phyloP scores from a whole-genome alignment of 1,140 invertebrate species.

The Aporrectodea caliginosa region DNA sequence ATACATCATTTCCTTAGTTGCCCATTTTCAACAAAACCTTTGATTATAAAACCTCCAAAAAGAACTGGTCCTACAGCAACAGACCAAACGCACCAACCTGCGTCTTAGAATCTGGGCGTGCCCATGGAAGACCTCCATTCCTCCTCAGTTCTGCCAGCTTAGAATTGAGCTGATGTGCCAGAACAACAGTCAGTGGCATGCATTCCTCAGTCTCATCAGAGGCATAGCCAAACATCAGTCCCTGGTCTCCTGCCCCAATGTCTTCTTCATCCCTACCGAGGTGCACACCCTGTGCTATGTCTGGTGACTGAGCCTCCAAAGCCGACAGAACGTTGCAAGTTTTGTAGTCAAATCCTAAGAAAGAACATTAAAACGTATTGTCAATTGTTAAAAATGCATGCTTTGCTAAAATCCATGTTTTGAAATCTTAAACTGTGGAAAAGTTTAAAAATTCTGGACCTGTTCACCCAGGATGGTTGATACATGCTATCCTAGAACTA shows the following conservation, averaged over 20 bases:
- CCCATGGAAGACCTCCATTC: conserved; percentile 88
- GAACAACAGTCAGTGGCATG: conserved; percentile 92
- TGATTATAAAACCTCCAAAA: too few species aligned
- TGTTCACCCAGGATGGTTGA: too few species aligned
- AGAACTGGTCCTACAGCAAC: too few species aligned
- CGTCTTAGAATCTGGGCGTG: conserved; percentile 95
- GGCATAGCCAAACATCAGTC: conserved; percentile 56
- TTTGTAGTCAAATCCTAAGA: conserved; percentile 90
- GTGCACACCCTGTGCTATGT: conserved; percentile 96
- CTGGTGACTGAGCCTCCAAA: conserved; percentile 92
- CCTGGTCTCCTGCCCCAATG: conserved; percentile 93
- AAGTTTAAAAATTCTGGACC: neutral
- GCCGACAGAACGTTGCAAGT: conserved; percentile 98
- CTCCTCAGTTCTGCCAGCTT: conserved; percentile 85
- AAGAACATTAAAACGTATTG: neutral
- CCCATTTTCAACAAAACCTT: too few species aligned
- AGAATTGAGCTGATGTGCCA: conserved; percentile 91
- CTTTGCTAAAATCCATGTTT: too few species aligned
- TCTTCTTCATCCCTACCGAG: conserved; percentile 86
- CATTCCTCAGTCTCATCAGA: conserved; percentile 95
- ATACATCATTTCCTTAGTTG: too few species aligned
- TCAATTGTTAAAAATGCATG: neutral
- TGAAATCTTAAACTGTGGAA: neutral
- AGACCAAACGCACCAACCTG: too few species aligned
- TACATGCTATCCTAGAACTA: too few species aligned